A percentile compares a stretch with the other conserved stretches of the same genome.
These are phyloP conservation scores for Balearica regulorum DNA, from an alignment of 2,797 vertebrate species.

Conservation along the genomic window DNA sequence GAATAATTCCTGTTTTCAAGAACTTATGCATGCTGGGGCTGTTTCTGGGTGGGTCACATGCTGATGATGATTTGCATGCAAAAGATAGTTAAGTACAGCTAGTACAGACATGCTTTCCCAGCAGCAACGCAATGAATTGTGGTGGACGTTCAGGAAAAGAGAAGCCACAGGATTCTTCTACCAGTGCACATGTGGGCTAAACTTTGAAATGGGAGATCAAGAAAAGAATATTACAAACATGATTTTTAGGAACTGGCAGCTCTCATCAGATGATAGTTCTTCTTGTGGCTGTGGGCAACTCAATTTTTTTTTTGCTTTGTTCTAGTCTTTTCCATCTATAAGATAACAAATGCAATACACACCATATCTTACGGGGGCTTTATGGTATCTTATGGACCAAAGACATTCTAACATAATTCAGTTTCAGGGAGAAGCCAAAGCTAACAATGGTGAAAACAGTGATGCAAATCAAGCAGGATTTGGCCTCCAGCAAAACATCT, in stretches of 20 bases:
- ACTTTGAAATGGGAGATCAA: constrained; percentile 11
- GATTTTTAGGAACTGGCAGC: not conserved
- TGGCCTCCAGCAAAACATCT: constrained; percentile 9
- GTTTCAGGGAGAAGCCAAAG: not conserved
- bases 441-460: not conserved
- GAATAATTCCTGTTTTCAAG: not conserved
- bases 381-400: not conserved
- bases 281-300: constrained; percentile 30
- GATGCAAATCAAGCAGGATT: not conserved
- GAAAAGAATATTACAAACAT: not conserved
- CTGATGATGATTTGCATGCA: not conserved
- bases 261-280: not conserved
- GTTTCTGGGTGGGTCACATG: not conserved
- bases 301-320: constrained; percentile 41
- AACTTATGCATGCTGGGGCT: not conserved
- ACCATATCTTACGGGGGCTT: not conserved
- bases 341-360: not conserved
- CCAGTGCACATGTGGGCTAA: not conserved
- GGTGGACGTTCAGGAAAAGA: not conserved
- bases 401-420: not conserved
- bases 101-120: not conserved
- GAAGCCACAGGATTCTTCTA: constrained; percentile 5
- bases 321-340: constrained; percentile 44
- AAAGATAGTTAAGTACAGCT: not conserved
- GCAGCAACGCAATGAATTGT: not conserved